Evolutionary conservation across 1,140 invertebrate genomes (phyloP).

Genomic region (Lordiphosa mommai): DNA sequence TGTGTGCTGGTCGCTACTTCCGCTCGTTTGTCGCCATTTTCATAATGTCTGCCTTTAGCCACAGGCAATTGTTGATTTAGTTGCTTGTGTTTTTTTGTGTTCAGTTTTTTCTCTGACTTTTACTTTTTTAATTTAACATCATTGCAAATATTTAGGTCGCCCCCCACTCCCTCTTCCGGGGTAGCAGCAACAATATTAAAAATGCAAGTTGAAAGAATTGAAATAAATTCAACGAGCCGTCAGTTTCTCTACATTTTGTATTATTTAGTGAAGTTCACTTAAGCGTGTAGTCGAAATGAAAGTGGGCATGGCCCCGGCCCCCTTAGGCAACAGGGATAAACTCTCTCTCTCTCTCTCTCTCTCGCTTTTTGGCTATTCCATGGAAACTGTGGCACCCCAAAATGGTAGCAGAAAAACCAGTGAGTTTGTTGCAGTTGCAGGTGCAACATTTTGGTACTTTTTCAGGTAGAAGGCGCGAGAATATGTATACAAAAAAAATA

Average conservation of each 20-base stretch:
- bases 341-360: constrained; percentile 23
- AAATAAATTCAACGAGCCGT: constrained; percentile 20
- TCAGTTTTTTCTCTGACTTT: constrained; percentile 21
- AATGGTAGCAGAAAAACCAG: constrained; percentile 1
- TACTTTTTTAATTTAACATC: constrained; percentile 59
- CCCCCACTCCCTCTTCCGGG: neutral
- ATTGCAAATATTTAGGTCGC: constrained; percentile 69
- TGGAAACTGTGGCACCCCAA: constrained; percentile 53
- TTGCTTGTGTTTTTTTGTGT: constrained; percentile 15
- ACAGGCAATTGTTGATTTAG: constrained; percentile 64
- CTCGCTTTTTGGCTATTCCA: constrained; percentile 32
- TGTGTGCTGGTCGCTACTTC: constrained; percentile 48
- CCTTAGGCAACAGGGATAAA: constrained; percentile 43
- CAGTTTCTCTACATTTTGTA: constrained; percentile 37
- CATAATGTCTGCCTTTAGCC: constrained; percentile 55
- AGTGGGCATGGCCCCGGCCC: constrained; percentile 35
- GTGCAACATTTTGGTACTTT: constrained; percentile 23
- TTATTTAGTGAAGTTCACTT: constrained; percentile 60
- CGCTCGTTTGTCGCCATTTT: constrained; percentile 74
- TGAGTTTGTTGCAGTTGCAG: constrained; percentile 56
- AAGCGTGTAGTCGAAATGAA: constrained; percentile 57
- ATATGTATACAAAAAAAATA: constrained; percentile 30
- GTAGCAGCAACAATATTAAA: constrained; percentile 44
- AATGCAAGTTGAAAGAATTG: constrained; percentile 48
- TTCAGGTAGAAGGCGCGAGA: constrained; percentile 3